Percentiles rank a stretch among this genome's conserved stretches.
These are phyloP conservation scores for Aradus depressus DNA, from an alignment of 2,888 invertebrate genomes.

Conservation along the genomic window DNA sequence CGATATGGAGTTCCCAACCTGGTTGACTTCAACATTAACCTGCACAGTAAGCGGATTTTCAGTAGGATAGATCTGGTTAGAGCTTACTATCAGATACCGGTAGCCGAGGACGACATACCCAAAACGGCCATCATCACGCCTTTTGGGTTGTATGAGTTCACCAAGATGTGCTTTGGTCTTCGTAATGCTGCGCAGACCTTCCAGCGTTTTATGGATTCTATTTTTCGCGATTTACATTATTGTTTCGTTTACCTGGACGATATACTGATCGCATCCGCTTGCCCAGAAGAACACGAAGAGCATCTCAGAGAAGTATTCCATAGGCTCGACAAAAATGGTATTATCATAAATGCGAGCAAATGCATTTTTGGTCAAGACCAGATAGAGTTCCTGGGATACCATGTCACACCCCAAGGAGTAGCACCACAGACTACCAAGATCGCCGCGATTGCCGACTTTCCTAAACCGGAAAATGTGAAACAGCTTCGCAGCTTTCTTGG, in stretches of 20 bases:
- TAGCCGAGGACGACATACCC: constrained; percentile 29
- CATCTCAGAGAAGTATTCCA: constrained; percentile 7
- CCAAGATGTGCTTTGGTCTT: constrained; percentile 29
- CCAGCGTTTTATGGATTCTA: constrained; percentile 30
- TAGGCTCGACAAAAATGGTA: constrained; percentile 2
- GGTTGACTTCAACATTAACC: constrained; percentile 27
- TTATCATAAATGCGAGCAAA: constrained; percentile 30
- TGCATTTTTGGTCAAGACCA: constrained; percentile 18
- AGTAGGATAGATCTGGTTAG: constrained; percentile 26
- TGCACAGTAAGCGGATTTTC: constrained; percentile 23
- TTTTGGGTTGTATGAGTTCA: constrained; percentile 27
- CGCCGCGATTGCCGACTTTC: constrained; percentile 8
- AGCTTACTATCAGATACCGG: constrained; percentile 31
- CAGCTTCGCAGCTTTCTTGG: constrained; percentile 34
- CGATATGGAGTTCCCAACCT: constrained; percentile 30
- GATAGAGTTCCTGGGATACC: constrained; percentile 17
- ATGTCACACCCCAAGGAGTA: constrained; percentile 14
- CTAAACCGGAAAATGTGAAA: constrained; percentile 31
- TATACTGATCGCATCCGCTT: constrained; percentile 23
- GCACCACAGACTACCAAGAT: constrained; percentile 11
- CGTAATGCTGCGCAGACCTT: constrained; percentile 29
- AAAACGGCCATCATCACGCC: constrained; percentile 33
- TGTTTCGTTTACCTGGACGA: constrained; percentile 29
- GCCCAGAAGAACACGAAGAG: constrained; percentile 4
- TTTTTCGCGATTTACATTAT: constrained; percentile 25